Percentiles rank a stretch among this genome's conserved stretches.
Conservation (phyloP, 2,113 vertebrate genomes). For the Laticauda colubrina region DNA sequence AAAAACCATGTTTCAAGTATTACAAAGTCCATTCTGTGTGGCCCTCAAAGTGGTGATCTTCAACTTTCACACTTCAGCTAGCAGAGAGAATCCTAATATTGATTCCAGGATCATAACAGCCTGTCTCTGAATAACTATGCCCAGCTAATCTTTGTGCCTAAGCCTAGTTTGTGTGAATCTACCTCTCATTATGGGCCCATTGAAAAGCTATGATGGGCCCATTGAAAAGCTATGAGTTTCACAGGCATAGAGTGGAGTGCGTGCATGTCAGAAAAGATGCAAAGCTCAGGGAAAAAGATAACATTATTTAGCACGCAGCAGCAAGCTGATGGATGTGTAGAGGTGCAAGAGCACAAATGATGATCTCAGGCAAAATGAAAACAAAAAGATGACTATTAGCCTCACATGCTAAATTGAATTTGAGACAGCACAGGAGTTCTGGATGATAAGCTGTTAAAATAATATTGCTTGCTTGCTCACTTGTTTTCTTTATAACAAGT, state of each 20-base stretch:
- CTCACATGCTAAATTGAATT: not conserved
- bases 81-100: not conserved
- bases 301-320: conserved; percentile 29
- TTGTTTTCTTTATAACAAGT: not conserved
- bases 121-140: not conserved
- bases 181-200: not conserved
- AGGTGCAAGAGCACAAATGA: not conserved
- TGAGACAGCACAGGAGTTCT: not conserved
- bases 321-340: not conserved
- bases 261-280: not conserved
- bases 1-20: not conserved
- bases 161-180: not conserved
- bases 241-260: conserved; percentile 39
- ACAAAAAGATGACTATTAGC: not conserved
- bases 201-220: conserved; percentile 25
- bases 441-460: not conserved
- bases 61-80: not conserved
- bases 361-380: not conserved
- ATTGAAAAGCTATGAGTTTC: conserved; percentile 38
- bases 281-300: not conserved
- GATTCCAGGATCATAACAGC: not conserved
- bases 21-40: not conserved
- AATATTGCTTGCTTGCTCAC: not conserved
- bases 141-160: not conserved
- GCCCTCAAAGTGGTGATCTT: not conserved